Percentiles rank a stretch among this genome's conserved stretches.
phyloP scores from a whole-genome alignment of 2,113 vertebrate species.

The Pimephales promelas region DNA sequence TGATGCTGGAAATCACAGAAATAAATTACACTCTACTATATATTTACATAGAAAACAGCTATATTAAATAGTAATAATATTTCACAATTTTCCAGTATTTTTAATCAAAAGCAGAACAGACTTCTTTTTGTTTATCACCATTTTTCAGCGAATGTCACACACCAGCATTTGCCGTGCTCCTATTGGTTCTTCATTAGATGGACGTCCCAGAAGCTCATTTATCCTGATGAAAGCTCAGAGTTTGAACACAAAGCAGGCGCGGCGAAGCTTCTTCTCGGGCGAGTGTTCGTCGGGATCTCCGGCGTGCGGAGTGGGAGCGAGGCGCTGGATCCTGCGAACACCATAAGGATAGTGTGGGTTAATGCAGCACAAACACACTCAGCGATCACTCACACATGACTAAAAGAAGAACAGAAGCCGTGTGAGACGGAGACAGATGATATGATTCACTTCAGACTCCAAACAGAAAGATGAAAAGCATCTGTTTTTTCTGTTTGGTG shows the following conservation, averaged over 20 bases:
- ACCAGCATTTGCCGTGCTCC: background rate
- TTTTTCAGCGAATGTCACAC: background rate
- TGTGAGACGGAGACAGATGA: background rate
- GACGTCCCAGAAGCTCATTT: background rate
- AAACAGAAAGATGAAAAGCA: slow-evolving; percentile 1
- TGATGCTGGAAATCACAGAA: background rate
- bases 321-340: background rate
- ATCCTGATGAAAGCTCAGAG: background rate
- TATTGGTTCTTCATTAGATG: background rate
- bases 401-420: background rate
- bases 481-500: slow-evolving; percentile 2
- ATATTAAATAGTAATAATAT: background rate
- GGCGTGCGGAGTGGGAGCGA: background rate
- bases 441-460: slow-evolving; percentile 13
- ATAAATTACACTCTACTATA: background rate
- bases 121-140: background rate
- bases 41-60: background rate
- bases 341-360: background rate
- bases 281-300: background rate
- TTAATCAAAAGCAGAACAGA: background rate
- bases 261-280: background rate
- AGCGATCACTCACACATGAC: background rate
- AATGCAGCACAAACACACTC: slow-evolving; percentile 11
- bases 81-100: background rate
- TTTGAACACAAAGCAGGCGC: no score